phyloP scores from a whole-genome alignment of 2,113 vertebrate genomes.

The Xenus cinereus region DNA sequence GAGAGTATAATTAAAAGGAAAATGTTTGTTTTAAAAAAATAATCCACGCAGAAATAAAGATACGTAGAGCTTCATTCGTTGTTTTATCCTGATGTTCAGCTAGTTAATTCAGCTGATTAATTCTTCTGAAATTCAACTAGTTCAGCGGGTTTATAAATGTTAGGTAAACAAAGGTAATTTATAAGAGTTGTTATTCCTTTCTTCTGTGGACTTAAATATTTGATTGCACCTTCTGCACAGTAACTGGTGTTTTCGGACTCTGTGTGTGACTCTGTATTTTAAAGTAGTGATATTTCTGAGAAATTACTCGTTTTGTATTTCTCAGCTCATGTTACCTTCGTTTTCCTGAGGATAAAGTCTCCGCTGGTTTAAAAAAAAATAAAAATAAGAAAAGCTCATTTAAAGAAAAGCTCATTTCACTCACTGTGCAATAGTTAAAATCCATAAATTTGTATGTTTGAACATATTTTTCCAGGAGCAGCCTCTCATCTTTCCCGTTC shows the following conservation, averaged over 20 bases:
- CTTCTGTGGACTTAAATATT: neutral
- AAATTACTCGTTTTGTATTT: neutral
- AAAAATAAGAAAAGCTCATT: too few species aligned
- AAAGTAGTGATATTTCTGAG: neutral
- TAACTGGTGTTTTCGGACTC: fast-evolving
- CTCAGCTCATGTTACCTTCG: neutral
- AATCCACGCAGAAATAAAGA: neutral
- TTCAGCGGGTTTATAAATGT: neutral
- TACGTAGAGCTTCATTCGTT: neutral
- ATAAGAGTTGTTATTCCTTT: neutral
- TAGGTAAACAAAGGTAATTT: neutral
- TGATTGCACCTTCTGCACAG: neutral
- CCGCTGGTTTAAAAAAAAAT: neutral
- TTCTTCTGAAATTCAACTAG: neutral
- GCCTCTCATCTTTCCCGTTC: neutral
- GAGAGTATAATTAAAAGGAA: neutral
- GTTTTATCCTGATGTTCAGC: neutral
- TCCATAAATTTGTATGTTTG: neutral
- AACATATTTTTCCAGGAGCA: neutral
- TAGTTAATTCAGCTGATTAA: neutral
- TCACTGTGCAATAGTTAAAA: neutral
- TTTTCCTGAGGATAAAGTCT: neutral
- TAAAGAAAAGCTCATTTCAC: neutral
- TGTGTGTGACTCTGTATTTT: neutral
- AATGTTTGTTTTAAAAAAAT: neutral